A percentile compares a stretch with the other conserved stretches of the same genome.
These are phyloP conservation scores for Corapipo altera DNA, from an alignment of 2,113 vertebrate genomes.

Conservation along the genomic window DNA sequence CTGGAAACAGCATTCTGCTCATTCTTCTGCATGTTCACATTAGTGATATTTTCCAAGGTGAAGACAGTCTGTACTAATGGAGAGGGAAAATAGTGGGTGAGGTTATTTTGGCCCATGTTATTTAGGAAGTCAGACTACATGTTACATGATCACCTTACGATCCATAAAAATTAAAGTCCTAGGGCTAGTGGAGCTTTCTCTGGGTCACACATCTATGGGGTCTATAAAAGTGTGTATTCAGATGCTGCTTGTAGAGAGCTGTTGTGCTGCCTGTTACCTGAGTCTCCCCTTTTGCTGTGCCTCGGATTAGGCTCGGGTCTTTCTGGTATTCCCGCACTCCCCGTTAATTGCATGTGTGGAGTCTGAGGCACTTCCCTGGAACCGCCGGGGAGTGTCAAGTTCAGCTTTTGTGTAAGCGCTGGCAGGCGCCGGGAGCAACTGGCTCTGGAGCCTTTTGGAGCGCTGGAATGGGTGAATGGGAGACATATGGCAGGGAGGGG, in stretches of 20 bases:
- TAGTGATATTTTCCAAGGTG: not conserved
- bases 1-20: not conserved
- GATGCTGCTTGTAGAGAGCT: not conserved
- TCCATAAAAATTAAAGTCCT: not conserved
- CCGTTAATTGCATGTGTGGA: not conserved
- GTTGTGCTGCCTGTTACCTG: not conserved
- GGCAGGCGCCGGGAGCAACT: not conserved
- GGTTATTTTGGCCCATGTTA: not conserved
- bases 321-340: accelerated
- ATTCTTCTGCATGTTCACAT: accelerated
- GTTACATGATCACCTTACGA: not conserved
- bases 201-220: not conserved
- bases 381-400: not conserved
- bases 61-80: not conserved
- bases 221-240: accelerated
- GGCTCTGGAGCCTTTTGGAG: not conserved
- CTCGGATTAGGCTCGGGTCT: not conserved
- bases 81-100: not conserved
- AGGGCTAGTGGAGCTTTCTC: not conserved
- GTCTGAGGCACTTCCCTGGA: not conserved
- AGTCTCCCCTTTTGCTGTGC: not conserved
- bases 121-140: not conserved
- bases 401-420: not conserved
- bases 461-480: not conserved
- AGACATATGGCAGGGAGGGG: not conserved